Percentiles rank a stretch among this genome's conserved stretches.
These are phyloP conservation scores for Vollenhovia emeryi DNA, from an alignment of 1,140 invertebrate genomes.

Conservation along the genomic window DNA sequence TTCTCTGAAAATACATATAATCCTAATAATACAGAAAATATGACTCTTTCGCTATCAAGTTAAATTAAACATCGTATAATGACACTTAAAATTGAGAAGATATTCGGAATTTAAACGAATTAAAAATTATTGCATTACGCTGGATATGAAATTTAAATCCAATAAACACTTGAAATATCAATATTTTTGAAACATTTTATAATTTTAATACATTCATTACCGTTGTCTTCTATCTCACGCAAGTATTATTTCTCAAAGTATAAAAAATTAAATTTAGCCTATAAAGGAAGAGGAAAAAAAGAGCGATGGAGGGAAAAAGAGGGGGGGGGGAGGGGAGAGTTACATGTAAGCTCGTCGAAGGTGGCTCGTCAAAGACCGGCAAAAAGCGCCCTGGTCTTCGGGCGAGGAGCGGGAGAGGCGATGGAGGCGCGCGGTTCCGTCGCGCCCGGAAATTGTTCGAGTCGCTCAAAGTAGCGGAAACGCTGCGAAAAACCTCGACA, in stretches of 20 bases:
- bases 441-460: conserved; percentile 76
- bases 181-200: not conserved
- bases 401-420: not conserved
- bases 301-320: not conserved
- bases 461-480: conserved; percentile 74
- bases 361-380: not conserved
- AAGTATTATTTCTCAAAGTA: not conserved
- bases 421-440: conserved; percentile 53
- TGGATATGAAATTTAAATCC: not conserved
- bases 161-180: not conserved
- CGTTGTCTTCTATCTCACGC: not conserved
- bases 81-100: not conserved
- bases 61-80: not conserved
- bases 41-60: not conserved
- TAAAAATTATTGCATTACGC: not conserved
- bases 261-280: not conserved
- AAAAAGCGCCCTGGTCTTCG: conserved; percentile 52
- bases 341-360: conserved; percentile 9
- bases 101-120: not conserved
- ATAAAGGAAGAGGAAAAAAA: not conserved
- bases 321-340: not conserved
- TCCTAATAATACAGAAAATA: not conserved
- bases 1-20: conserved; percentile 14
- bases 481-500: conserved; percentile 68
- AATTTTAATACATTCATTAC: not conserved